Percentiles rank a stretch among this genome's conserved stretches.
phyloP scores from a whole-genome alignment of 2,113 vertebrate genomes.

The Chrysochloris asiatica region DNA sequence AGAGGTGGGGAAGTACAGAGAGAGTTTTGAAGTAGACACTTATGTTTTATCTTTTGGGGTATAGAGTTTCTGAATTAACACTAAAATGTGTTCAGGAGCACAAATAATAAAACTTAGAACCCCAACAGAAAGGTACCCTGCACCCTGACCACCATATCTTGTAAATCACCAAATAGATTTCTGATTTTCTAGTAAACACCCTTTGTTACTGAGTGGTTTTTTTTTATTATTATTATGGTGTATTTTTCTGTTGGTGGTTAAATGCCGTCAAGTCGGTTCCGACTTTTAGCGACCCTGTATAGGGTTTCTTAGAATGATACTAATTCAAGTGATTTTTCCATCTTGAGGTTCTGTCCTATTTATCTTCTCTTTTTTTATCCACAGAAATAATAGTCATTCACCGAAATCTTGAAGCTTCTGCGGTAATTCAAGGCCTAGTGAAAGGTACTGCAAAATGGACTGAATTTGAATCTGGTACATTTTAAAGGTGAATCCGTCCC shows the following conservation, averaged over 20 bases:
- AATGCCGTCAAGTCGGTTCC: no score
- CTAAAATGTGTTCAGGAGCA: background rate
- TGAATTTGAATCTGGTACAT: background rate
- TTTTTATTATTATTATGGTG: no score
- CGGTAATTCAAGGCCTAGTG: conserved; percentile 95
- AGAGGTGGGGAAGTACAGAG: background rate
- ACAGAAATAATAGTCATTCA: conserved; percentile 93
- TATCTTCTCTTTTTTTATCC: background rate
- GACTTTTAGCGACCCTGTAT: no score
- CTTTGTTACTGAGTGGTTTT: no score
- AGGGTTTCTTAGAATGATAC: conserved; percentile 14
- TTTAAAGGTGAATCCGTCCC: background rate
- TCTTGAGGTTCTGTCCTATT: background rate
- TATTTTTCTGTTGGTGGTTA: background rate
- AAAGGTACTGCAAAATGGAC: conserved; percentile 86
- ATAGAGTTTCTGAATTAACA: background rate
- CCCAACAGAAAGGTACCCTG: background rate
- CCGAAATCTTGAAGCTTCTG: conserved; percentile 89
- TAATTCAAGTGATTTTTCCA: background rate
- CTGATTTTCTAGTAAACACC: background rate
- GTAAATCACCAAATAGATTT: background rate
- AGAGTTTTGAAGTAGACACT: background rate
- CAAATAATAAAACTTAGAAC: background rate
- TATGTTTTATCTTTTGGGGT: background rate
- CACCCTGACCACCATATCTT: background rate